Percentiles rank a stretch among this genome's conserved stretches.
Evolutionary conservation across 2,888 invertebrate genomes (phyloP).

Genomic region (Sphinx pinastri): DNA sequence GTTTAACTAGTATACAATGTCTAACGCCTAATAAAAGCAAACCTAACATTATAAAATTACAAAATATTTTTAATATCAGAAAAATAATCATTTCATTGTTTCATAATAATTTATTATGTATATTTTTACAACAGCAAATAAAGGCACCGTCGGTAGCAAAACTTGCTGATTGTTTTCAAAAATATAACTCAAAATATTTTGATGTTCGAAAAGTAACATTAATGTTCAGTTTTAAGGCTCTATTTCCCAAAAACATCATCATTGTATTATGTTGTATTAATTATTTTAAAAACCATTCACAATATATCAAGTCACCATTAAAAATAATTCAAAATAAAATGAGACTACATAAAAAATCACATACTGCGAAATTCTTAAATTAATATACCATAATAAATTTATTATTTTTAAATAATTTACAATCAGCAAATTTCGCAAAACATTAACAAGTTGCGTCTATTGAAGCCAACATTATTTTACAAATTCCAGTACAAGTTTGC

Average conservation of each 20-base stretch:
- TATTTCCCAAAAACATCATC: not conserved
- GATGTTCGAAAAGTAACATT: not conserved
- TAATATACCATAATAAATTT: no score
- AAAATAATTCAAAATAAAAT: not conserved
- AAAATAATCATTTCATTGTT: slow-evolving; percentile 14
- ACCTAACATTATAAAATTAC: slow-evolving; percentile 16
- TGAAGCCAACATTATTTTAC: slow-evolving; percentile 8
- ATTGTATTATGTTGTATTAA: not conserved
- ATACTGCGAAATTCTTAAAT: not conserved
- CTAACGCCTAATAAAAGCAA: slow-evolving; percentile 18
- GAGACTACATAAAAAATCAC: not conserved
- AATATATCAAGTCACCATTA: not conserved
- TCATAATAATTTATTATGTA: slow-evolving; percentile 15
- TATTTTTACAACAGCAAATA: slow-evolving; percentile 26
- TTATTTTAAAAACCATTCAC: not conserved
- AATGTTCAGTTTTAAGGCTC: not conserved
- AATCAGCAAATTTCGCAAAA: slow-evolving; percentile 18
- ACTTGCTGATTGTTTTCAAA: slow-evolving; percentile 19
- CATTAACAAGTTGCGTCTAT: slow-evolving; percentile 5
- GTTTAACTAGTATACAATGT: slow-evolving; percentile 12
- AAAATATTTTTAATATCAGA: slow-evolving; percentile 19
- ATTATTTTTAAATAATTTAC: not conserved
- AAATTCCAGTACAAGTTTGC: slow-evolving; percentile 5
- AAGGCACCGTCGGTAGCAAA: slow-evolving; percentile 25
- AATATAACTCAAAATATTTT: not conserved